Evolutionary conservation across 1,140 invertebrate species (phyloP).

Genomic region (Bemisia tabaci): DNA sequence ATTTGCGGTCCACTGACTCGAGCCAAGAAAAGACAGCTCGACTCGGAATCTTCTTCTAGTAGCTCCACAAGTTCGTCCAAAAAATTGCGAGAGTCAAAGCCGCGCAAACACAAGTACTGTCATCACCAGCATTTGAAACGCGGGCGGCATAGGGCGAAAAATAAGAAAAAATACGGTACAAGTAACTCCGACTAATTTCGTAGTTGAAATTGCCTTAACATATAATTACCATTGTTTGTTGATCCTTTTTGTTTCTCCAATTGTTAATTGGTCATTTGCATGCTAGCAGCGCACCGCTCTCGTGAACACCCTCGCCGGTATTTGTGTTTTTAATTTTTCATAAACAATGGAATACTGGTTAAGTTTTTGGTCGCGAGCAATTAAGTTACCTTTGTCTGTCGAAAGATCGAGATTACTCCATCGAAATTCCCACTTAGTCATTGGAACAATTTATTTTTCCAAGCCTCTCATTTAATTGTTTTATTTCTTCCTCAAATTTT

Average conservation of each 20-base stretch:
- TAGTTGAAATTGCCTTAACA: not conserved
- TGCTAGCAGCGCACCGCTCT: not conserved
- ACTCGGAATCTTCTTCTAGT: conserved; percentile 13
- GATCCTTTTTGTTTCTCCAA: not conserved
- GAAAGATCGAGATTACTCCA: no score
- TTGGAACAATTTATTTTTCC: no score
- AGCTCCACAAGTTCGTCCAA: not conserved
- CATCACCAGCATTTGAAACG: conserved; percentile 5
- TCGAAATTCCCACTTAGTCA: no score
- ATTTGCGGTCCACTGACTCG: conserved; percentile 18
- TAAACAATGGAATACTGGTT: no score
- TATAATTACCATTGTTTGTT: not conserved
- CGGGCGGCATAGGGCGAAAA: not conserved
- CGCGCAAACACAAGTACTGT: conserved; percentile 13
- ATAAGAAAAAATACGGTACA: not conserved
- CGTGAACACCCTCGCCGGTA: no score
- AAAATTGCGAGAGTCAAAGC: not conserved
- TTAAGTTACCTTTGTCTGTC: not conserved
- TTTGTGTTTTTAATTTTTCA: no score
- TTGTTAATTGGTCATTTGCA: not conserved
- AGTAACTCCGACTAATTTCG: not conserved
- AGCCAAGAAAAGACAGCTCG: conserved; percentile 18
- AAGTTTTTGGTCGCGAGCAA: not conserved
- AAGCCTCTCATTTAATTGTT: no score
- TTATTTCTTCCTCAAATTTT: no score